A percentile compares a stretch with the other conserved stretches of the same genome.
phyloP scores from a whole-genome alignment of 2,888 invertebrate species.

The Drosophila leonis region DNA sequence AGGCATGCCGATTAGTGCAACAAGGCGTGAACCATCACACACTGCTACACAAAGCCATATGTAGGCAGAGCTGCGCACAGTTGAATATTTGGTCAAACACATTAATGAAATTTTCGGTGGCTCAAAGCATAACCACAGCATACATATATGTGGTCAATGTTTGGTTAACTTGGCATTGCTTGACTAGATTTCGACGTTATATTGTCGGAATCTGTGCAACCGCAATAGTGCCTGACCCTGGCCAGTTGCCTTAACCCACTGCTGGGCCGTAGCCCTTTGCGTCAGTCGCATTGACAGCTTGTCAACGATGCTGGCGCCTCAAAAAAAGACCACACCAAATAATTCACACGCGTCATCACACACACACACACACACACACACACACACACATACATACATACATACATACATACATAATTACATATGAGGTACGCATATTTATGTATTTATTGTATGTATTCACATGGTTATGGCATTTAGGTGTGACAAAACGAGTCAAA shows the following conservation, averaged over 20 bases:
- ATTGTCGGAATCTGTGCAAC: constrained; percentile 22
- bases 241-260: constrained; percentile 22
- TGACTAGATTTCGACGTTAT: constrained; percentile 13
- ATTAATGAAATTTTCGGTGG: constrained; percentile 49
- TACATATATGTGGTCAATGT: constrained; percentile 14
- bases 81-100: constrained; percentile 18
- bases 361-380: constrained; percentile 6
- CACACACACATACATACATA: constrained; percentile 4
- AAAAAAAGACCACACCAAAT: constrained; percentile 45
- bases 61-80: constrained; percentile 5
- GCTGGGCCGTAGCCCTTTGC: constrained; percentile 19
- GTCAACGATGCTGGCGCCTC: constrained; percentile 62
- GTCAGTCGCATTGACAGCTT: constrained; percentile 59
- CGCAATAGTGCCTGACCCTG: constrained; percentile 22
- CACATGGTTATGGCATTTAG: constrained; percentile 38
- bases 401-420: constrained; percentile 6
- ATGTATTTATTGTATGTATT: constrained; percentile 15
- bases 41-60: constrained; percentile 33
- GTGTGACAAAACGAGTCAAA: constrained; percentile 69
- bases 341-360: constrained; percentile 46
- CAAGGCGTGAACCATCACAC: constrained; percentile 62
- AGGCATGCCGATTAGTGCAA: constrained; percentile 74
- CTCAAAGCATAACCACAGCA: constrained; percentile 18
- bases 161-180: constrained; percentile 30
- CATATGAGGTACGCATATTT: constrained; percentile 22